Conservation (phyloP, 2,797 vertebrate species). For the Peromyscus attwateri region DNA sequence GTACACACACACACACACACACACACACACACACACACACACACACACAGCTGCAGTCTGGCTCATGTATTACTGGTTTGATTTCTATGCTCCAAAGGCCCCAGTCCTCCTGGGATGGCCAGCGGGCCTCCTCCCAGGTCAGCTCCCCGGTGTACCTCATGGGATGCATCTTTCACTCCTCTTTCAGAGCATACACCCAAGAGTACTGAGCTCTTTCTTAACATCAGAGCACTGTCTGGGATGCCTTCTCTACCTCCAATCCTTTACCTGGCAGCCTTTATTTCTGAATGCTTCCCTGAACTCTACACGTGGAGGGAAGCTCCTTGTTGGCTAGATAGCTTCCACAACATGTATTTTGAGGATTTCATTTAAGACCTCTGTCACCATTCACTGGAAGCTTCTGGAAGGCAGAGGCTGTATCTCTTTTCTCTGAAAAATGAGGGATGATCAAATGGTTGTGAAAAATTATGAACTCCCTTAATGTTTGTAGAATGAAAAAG, state of each 20-base stretch:
- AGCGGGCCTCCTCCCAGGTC: not conserved
- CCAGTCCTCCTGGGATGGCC: not conserved
- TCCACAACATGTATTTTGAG: not conserved
- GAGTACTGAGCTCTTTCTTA: not conserved
- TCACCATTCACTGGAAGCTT: not conserved
- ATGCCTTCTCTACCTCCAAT: not conserved
- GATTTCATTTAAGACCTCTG: not conserved
- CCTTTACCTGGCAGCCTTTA: not conserved
- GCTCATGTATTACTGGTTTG: not conserved
- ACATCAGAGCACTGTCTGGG: not conserved
- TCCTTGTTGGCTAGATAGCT: not conserved
- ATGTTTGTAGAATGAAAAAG: not conserved
- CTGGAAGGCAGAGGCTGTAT: not conserved
- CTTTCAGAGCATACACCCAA: not conserved
- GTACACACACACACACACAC: not conserved
- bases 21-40: not conserved
- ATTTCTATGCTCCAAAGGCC: not conserved
- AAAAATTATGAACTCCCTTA: not conserved
- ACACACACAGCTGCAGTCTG: not conserved
- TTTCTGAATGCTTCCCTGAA: slow-evolving; percentile 21
- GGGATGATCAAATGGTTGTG: not conserved
- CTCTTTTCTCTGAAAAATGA: not conserved
- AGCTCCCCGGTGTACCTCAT: too few species aligned
- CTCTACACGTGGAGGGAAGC: not conserved
- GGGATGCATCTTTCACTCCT: not conserved